Evolutionary conservation across 2,888 invertebrate genomes (phyloP).

Genomic region (Hyles lineata): DNA sequence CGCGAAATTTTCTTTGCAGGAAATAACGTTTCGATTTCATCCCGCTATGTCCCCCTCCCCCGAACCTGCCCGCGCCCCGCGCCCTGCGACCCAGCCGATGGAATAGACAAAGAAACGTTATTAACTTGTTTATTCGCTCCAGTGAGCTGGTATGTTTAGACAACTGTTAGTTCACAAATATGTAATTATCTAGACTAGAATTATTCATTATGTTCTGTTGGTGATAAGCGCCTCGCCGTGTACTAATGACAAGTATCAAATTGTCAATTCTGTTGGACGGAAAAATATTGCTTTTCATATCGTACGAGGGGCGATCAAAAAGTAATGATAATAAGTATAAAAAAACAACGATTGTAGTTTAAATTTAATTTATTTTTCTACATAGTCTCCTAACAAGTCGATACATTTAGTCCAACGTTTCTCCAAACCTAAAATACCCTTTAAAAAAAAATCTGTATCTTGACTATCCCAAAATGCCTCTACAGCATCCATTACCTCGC

Average conservation of each 20-base stretch:
- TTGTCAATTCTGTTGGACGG: background rate
- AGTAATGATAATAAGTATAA: too few relatives aligned
- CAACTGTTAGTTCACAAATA: slow-evolving; percentile 6
- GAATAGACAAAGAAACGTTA: slow-evolving; percentile 23
- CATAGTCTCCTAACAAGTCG: too few relatives aligned
- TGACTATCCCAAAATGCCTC: too few relatives aligned
- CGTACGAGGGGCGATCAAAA: too few relatives aligned
- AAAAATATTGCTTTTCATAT: background rate
- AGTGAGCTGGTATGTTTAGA: background rate
- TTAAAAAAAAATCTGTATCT: too few relatives aligned
- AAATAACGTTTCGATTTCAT: slow-evolving; percentile 20
- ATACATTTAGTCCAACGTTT: too few relatives aligned
- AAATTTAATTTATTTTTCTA: too few relatives aligned
- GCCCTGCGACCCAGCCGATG: background rate
- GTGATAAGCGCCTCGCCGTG: background rate
- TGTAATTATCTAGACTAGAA: background rate
- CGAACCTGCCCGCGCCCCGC: background rate
- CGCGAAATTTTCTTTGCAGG: slow-evolving; percentile 22
- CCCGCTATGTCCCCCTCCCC: background rate
- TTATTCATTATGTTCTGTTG: background rate
- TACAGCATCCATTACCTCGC: too few relatives aligned
- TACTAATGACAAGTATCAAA: background rate
- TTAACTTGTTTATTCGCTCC: slow-evolving; percentile 20
- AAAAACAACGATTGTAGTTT: too few relatives aligned
- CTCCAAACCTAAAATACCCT: too few relatives aligned